Evolutionary conservation across 2,888 invertebrate species (phyloP).

Genomic region (Campopleginae sp.): DNA sequence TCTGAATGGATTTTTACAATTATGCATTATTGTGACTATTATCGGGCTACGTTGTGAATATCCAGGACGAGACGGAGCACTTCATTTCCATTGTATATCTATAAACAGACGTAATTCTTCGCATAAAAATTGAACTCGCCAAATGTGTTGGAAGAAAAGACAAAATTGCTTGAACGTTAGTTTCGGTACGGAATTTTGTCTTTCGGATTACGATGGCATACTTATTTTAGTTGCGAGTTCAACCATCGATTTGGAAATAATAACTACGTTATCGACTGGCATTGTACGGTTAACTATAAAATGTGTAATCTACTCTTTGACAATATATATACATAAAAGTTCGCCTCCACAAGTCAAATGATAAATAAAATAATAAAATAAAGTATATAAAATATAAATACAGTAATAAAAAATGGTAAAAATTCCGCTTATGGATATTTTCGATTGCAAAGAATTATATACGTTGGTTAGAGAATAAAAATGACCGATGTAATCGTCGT

Average conservation of each 20-base stretch:
- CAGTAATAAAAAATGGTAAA: no score
- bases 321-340: neutral
- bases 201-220: neutral
- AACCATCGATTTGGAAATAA: slow-evolving; percentile 3
- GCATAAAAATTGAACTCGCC: neutral
- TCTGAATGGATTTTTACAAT: neutral
- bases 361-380: no score
- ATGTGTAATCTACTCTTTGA: neutral
- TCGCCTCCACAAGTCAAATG: neutral
- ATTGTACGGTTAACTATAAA: neutral
- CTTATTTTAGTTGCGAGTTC: slow-evolving; percentile 14
- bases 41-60: neutral
- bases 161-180: neutral
- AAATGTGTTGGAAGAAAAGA: no score
- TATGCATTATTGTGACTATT: neutral
- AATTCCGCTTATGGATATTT: neutral
- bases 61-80: neutral
- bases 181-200: neutral
- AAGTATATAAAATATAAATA: no score
- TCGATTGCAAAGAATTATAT: neutral
- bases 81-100: neutral
- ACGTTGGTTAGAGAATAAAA: neutral
- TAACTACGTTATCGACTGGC: neutral
- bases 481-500: neutral
- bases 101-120: neutral